phyloP scores from a whole-genome alignment of 1,140 invertebrate genomes.

The Hormaphis cornu region DNA sequence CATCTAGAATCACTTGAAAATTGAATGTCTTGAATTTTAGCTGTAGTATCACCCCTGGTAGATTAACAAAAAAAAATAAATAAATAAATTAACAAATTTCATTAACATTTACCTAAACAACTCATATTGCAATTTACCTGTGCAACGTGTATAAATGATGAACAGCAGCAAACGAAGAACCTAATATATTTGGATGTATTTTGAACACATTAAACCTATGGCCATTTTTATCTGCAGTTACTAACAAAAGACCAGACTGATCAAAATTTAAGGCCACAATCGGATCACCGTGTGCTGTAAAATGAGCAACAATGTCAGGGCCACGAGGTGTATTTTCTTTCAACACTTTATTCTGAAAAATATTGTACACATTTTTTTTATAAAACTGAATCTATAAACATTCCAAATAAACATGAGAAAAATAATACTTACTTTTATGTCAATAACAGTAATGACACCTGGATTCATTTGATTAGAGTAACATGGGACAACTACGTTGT shows the following conservation, averaged over 20 bases:
- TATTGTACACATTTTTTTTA: background rate
- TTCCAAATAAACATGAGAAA: background rate
- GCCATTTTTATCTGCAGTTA: conserved; percentile 87
- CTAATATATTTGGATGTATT: conserved; percentile 84
- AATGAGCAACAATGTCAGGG: conserved; percentile 60
- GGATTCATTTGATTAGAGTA: conserved; percentile 49
- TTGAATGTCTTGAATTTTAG: conserved; percentile 76
- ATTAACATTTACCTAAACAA: background rate
- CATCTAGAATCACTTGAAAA: conserved; percentile 88
- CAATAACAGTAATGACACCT: conserved; percentile 80
- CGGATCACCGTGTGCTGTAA: conserved; percentile 84
- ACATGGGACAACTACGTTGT: conserved; percentile 27
- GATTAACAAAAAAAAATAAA: background rate
- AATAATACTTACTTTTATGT: conserved; percentile 55
- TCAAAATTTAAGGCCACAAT: conserved; percentile 88
- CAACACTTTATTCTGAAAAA: conserved; percentile 34
- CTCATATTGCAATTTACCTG: conserved; percentile 50
- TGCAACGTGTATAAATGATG: conserved; percentile 94
- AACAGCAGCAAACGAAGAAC: conserved; percentile 76
- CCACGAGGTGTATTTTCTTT: conserved; percentile 31
- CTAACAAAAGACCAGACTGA: conserved; percentile 76
- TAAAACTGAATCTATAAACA: background rate
- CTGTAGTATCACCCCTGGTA: conserved; percentile 61
- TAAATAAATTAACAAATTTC: background rate
- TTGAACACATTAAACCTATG: conserved; percentile 95